These are phyloP conservation scores for Danaus chrysippus DNA, from an alignment of 2,888 invertebrate species.

Conservation along the genomic window DNA sequence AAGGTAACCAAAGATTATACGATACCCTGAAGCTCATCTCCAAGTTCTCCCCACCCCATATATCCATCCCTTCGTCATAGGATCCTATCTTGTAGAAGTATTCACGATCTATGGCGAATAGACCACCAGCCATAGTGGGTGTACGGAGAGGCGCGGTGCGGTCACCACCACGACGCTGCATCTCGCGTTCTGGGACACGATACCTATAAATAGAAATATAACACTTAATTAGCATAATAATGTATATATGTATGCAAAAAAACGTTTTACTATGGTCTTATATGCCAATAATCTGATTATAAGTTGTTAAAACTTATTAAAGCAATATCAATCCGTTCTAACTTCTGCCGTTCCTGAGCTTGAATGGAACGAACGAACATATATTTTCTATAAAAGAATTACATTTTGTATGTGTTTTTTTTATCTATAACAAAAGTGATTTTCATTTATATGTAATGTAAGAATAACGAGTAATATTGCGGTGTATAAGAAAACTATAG, in stretches of 20 bases:
- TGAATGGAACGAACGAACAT: no score
- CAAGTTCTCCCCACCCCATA: conserved; percentile 98
- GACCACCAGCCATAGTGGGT: conserved; percentile 99
- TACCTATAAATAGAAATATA: conserved; percentile 81
- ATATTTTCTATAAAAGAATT: no score
- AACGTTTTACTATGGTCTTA: conserved; percentile 3
- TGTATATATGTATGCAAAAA: neutral
- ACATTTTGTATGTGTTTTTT: no score
- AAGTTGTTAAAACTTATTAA: no score
- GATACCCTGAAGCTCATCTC: conserved; percentile 96
- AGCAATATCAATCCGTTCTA: no score
- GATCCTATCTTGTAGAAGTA: conserved; percentile 99
- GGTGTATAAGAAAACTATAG: no score
- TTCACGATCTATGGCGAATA: conserved; percentile 95
- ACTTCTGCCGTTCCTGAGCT: no score
- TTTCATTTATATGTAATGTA: no score
- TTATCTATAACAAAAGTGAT: no score
- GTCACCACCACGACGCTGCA: conserved; percentile 95
- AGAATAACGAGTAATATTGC: no score
- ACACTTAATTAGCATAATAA: neutral
- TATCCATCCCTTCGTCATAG: conserved; percentile 99
- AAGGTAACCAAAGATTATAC: conserved; percentile 38
- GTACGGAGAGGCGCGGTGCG: conserved; percentile 95
- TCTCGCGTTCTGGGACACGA: conserved; percentile 97
- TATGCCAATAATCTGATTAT: no score